A percentile compares a stretch with the other conserved stretches of the same genome.
Conservation (phyloP, 2,797 vertebrate species). For the Cynopterus sphinx region DNA sequence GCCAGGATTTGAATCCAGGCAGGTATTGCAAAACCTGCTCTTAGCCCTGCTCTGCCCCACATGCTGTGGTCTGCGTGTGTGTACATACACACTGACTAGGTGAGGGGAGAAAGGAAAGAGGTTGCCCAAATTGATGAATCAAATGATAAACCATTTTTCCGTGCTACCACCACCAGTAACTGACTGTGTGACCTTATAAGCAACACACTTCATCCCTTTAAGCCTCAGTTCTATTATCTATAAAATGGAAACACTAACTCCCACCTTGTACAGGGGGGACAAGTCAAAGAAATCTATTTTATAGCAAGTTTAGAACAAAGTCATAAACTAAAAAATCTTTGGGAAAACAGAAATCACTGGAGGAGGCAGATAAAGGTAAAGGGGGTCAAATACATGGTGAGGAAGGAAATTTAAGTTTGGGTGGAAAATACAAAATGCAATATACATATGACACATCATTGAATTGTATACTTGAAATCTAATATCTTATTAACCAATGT, state of each 20-base stretch:
- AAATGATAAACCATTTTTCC: background rate
- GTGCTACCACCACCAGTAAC: background rate
- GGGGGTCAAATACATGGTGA: too few relatives aligned
- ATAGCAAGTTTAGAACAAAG: background rate
- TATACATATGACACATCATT: too few relatives aligned
- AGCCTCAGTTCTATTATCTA: slow-evolving; percentile 19
- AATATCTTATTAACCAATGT: too few relatives aligned
- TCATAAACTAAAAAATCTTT: background rate
- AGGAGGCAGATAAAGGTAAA: too few relatives aligned
- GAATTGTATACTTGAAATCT: too few relatives aligned
- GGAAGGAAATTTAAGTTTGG: too few relatives aligned
- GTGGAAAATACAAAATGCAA: too few relatives aligned
- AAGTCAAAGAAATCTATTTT: background rate
- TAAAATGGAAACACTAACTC: background rate
- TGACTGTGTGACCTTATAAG: background rate
- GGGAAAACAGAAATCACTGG: background rate
- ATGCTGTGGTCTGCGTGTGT: too few relatives aligned
- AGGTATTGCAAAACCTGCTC: background rate
- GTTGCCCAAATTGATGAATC: too few relatives aligned
- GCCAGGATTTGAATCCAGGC: background rate
- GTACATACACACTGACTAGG: too few relatives aligned
- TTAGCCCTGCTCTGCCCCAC: background rate
- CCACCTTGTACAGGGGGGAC: background rate
- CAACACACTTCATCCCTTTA: background rate
- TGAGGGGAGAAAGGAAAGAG: too few relatives aligned